These are phyloP conservation scores for Trachelipus rathkii DNA, from an alignment of 1,140 invertebrate genomes.

Conservation along the genomic window DNA sequence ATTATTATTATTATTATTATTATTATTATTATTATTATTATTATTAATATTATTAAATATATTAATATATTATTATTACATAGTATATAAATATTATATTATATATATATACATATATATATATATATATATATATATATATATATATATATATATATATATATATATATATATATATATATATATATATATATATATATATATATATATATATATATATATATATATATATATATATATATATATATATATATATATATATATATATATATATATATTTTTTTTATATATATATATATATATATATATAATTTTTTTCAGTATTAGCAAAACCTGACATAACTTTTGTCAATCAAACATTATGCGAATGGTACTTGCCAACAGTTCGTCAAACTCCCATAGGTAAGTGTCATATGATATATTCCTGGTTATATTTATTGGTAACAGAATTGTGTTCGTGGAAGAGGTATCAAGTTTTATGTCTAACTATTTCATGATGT, in stretches of 20 bases:
- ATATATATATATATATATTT: background rate
- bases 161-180: constrained; percentile 15
- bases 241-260: constrained; percentile 15
- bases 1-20: too few relatives aligned
- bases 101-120: background rate
- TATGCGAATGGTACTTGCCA: background rate
- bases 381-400: background rate
- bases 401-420: background rate
- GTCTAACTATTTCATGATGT: too few relatives aligned
- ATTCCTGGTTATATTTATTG: too few relatives aligned
- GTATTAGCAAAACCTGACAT: background rate
- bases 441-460: too few relatives aligned
- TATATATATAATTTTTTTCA: background rate
- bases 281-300: background rate
- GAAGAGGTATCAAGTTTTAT: too few relatives aligned
- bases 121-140: constrained; percentile 15
- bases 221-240: constrained; percentile 14
- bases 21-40: too few relatives aligned
- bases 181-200: constrained; percentile 14
- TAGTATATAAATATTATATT: too few relatives aligned
- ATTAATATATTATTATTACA: too few relatives aligned
- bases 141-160: constrained; percentile 14
- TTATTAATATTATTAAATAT: too few relatives aligned
- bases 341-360: background rate
- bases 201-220: constrained; percentile 12